A percentile compares a stretch with the other conserved stretches of the same genome.
Evolutionary conservation across 2,113 vertebrate species (phyloP).

Genomic region (Vicugna pacos): DNA sequence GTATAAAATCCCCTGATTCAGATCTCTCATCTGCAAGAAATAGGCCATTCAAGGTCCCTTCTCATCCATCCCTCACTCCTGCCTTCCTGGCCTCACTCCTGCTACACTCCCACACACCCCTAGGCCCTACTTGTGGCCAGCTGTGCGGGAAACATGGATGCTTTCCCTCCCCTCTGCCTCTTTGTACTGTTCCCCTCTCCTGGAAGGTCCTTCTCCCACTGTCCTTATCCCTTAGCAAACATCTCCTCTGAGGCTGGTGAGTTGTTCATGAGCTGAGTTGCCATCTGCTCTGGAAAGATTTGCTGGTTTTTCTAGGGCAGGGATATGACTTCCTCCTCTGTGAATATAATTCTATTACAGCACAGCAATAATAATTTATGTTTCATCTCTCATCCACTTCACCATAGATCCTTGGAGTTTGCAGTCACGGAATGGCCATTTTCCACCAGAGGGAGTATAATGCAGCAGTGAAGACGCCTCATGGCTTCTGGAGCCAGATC

Average conservation of each 20-base stretch:
- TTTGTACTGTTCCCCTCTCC: neutral
- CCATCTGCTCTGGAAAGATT: neutral
- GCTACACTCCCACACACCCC: fast-evolving
- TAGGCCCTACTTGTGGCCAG: neutral
- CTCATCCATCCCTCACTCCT: neutral
- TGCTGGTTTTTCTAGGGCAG: neutral
- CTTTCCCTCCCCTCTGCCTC: neutral
- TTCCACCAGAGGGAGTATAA: neutral
- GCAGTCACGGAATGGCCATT: neutral
- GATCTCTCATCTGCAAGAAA: too few species aligned
- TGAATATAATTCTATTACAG: neutral
- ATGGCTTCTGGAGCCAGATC: neutral
- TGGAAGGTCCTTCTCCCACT: neutral
- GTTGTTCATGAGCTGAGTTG: neutral
- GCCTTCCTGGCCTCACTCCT: neutral
- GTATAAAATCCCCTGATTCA: neutral
- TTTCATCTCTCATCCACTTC: neutral
- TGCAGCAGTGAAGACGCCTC: neutral
- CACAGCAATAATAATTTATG: neutral
- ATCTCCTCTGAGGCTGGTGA: neutral
- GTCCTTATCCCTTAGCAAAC: neutral
- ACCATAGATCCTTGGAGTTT: neutral
- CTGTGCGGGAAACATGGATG: neutral
- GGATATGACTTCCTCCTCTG: neutral
- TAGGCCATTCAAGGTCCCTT: neutral